Conservation (phyloP, 2,888 invertebrate genomes). For the Leucozona laternaria region DNA sequence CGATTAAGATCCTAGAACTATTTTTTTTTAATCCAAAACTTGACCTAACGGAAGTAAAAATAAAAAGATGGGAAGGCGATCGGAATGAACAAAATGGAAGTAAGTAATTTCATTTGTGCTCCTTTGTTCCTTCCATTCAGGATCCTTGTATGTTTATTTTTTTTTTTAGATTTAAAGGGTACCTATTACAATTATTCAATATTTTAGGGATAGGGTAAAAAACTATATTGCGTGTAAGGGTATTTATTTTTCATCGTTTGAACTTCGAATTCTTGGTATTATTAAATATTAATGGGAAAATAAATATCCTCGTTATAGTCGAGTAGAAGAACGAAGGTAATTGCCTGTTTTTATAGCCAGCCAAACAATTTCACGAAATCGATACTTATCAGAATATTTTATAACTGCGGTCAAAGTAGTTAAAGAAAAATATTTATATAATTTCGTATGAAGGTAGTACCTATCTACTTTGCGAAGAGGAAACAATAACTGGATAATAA, state of each 20-base stretch:
- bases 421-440: not conserved
- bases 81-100: no score
- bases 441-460: no score
- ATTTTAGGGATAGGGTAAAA: not conserved
- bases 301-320: conserved; percentile 17
- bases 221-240: not conserved
- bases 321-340: not conserved
- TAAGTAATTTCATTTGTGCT: no score
- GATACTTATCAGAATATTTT: not conserved
- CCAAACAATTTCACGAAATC: not conserved
- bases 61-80: no score
- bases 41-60: no score
- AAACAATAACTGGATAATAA: not conserved
- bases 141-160: no score
- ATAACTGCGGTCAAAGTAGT: not conserved
- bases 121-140: no score
- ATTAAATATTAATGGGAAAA: conserved; percentile 36
- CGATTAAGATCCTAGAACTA: no score
- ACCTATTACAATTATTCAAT: no score
- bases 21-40: no score
- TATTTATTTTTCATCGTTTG: not conserved
- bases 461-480: not conserved
- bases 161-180: no score
- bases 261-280: not conserved
- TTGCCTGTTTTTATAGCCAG: not conserved